Conservation (phyloP, 2,113 vertebrate genomes). For the Sminthopsis crassicaudata region DNA sequence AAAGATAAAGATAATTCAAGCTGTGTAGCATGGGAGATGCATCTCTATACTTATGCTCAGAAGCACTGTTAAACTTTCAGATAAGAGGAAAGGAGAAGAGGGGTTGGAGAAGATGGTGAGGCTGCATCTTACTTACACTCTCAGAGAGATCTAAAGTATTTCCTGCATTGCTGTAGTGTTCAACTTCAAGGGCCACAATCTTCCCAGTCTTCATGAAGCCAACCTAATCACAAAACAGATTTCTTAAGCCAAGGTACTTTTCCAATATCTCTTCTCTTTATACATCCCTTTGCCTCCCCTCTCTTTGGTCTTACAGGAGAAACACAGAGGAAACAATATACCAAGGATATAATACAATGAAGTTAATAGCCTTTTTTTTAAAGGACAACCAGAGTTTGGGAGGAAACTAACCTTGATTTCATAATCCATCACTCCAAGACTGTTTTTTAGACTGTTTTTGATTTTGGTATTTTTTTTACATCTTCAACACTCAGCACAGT, state of each 20-base stretch:
- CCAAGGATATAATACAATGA: background rate
- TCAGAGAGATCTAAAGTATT: conserved; percentile 93
- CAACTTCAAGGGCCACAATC: conserved; percentile 90
- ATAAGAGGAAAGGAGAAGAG: rapidly evolving
- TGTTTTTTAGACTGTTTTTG: background rate
- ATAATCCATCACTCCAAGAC: background rate
- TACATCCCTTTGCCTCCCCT: background rate
- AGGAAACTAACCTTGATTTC: background rate
- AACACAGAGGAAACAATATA: background rate
- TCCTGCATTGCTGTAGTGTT: conserved; percentile 91
- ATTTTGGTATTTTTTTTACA: background rate
- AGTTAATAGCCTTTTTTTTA: background rate
- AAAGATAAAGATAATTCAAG: background rate
- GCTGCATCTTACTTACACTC: conserved; percentile 83
- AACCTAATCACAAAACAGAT: conserved; percentile 85
- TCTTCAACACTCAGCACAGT: background rate
- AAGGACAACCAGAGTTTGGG: rapidly evolving
- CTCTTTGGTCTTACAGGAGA: background rate
- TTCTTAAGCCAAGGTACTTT: background rate
- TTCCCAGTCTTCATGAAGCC: conserved; percentile 92
- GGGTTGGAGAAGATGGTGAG: background rate
- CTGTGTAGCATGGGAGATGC: background rate
- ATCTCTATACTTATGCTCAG: background rate
- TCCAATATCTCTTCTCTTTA: background rate
- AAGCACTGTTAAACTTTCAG: background rate